phyloP scores from a whole-genome alignment of 2,113 vertebrate species.

The Anser brachyrhynchus region DNA sequence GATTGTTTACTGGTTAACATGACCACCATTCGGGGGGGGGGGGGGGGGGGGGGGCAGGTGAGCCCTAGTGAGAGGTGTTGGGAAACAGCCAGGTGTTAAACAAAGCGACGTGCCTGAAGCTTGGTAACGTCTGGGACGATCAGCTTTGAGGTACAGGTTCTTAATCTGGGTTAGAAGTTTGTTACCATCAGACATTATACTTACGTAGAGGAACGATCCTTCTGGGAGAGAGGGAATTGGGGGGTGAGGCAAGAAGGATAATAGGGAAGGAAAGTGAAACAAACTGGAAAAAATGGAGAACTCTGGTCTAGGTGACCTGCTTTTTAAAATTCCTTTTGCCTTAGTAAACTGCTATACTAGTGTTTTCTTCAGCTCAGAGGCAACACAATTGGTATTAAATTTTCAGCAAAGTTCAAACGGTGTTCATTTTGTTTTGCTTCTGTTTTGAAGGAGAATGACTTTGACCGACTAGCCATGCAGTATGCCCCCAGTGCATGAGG shows the following conservation, averaged over 20 bases:
- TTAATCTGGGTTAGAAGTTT: not conserved
- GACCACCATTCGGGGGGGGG: no score
- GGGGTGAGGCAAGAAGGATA: not conserved
- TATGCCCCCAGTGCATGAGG: slow-evolving; percentile 84
- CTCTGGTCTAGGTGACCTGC: fast-evolving
- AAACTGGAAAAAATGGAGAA: fast-evolving
- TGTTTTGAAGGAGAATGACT: slow-evolving; percentile 89
- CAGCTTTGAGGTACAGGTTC: fast-evolving
- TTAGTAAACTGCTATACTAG: fast-evolving
- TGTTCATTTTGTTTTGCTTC: not conserved
- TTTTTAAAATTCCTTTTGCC: not conserved
- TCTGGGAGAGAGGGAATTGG: no score
- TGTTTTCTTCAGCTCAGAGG: not conserved
- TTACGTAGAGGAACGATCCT: not conserved
- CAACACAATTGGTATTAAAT: fast-evolving
- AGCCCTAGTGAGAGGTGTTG: not conserved
- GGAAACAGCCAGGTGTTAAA: not conserved
- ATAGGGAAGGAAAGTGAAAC: not conserved
- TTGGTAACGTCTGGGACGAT: no score
- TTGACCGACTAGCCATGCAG: slow-evolving; percentile 90
- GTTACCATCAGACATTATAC: not conserved
- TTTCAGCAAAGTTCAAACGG: fast-evolving
- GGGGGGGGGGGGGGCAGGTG: not conserved
- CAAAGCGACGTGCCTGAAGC: fast-evolving
- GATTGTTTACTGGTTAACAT: fast-evolving